Percentiles rank a stretch among this genome's conserved stretches.
These are phyloP conservation scores for Sylvilagus floridanus DNA, from an alignment of 2,797 vertebrate genomes.

Conservation along the genomic window DNA sequence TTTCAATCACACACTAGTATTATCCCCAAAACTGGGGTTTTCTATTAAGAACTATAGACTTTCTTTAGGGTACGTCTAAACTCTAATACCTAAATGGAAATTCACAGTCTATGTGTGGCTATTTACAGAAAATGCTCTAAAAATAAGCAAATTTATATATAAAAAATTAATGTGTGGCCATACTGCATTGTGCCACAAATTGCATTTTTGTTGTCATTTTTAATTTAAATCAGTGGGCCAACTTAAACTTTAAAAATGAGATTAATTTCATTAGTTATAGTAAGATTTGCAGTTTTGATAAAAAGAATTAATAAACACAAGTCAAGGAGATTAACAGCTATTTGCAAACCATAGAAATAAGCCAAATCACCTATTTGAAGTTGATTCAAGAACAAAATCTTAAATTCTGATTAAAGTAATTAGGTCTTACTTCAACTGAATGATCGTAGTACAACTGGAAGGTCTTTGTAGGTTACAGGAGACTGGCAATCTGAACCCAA, in stretches of 20 bases:
- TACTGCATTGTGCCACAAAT: background rate
- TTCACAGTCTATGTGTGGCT: background rate
- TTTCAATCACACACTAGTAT: background rate
- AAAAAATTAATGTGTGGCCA: background rate
- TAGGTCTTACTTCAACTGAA: conserved; percentile 67
- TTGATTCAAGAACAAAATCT: conserved; percentile 17
- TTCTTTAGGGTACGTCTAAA: background rate
- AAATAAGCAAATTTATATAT: background rate
- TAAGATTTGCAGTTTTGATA: background rate
- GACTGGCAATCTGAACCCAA: conserved; percentile 8
- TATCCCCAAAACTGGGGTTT: background rate
- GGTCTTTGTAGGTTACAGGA: conserved; percentile 37
- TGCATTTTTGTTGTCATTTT: background rate
- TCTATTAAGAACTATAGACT: background rate
- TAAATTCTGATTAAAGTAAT: conserved; percentile 68
- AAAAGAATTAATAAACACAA: background rate
- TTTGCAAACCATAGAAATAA: background rate
- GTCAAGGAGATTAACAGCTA: background rate
- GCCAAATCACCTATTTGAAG: conserved; percentile 39
- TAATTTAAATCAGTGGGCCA: background rate
- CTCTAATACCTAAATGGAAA: background rate
- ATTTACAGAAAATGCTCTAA: background rate
- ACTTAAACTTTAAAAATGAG: background rate
- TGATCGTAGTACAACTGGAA: background rate
- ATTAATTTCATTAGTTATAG: background rate